phyloP scores from a whole-genome alignment of 2,797 vertebrate genomes.

The Falco rusticolus region DNA sequence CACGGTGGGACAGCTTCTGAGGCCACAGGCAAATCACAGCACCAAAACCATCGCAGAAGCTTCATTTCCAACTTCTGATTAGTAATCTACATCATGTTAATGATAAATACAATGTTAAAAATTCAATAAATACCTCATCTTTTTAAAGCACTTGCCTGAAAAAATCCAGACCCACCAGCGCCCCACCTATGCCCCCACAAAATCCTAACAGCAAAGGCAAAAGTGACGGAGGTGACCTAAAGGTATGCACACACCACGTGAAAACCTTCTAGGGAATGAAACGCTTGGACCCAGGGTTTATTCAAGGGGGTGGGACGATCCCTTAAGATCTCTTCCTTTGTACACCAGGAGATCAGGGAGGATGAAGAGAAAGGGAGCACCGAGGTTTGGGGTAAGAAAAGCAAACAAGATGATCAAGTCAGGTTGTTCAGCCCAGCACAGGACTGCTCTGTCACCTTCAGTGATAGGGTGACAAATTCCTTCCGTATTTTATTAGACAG shows the following conservation, averaged over 20 bases:
- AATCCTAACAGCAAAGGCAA: neutral
- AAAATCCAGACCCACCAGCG: neutral
- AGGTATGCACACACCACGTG: neutral
- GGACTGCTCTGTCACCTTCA: neutral
- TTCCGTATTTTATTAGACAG: neutral
- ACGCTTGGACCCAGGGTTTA: neutral
- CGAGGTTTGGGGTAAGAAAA: neutral
- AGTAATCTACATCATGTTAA: neutral
- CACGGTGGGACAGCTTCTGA: fast-evolving
- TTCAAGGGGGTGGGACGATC: neutral
- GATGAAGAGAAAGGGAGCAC: neutral
- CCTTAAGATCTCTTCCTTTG: neutral
- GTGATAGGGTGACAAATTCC: neutral
- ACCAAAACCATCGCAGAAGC: neutral
- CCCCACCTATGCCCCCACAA: neutral
- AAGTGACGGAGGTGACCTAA: fast-evolving
- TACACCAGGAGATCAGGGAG: neutral
- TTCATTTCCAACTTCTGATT: neutral
- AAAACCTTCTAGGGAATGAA: neutral
- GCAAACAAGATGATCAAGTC: too few relatives aligned
- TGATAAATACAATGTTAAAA: too few relatives aligned
- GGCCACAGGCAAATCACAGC: neutral
- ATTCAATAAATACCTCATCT: neutral
- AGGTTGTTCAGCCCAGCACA: neutral
- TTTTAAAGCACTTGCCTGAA: neutral